Evolutionary conservation across 2,113 vertebrate species (phyloP), one percentile per base, ranked within the genome.

Genomic region (Circaetus cinerascens): DNA sequence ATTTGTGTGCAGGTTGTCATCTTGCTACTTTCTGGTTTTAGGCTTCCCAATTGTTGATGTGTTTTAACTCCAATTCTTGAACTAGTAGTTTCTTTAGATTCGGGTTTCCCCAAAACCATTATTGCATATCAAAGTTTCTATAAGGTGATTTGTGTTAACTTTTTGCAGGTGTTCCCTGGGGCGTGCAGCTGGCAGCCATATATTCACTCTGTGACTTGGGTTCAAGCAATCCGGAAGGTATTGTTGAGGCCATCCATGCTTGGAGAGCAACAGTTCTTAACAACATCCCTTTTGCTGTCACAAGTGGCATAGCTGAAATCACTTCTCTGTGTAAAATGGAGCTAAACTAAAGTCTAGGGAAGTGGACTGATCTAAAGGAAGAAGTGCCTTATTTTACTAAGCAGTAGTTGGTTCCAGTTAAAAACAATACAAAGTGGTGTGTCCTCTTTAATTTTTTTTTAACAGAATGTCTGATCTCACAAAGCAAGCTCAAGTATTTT

Each of bases 161-260:
- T 82, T 90, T 96, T 98, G 20, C 96, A 99, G 99, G 98, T 94
- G 98, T 99, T 38, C 98, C 99, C 2, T 99, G 99, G 99, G 98
- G 98, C 22, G 98, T 99, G 63, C 99, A 99, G 96, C 96, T 99
- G 85, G 99, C 99, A n/a, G 99, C 99, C 0, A 53, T 99, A 80
- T 99, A 99, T 86, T 98, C 99, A 38, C 98, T 99, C 41, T 99
- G 98, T 63, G 99, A 99, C 87, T 83, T 99, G 93, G 98, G 99
- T 34, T 98, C 99, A 48, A 98, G 99, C 96, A 98, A 99, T 87
- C 99, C 99, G 11, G 98, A 98, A 69, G 98, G 98, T 69, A 98
- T 98, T 38, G 50, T 98, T 95, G 98, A 99, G 41, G 96, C 98
- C 55, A 96, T 99, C 55, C 98, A 96, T 22, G 97, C 83, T 13